Evolutionary conservation across 2,113 vertebrate species (phyloP).

Genomic region (Myrmophylax atrothorax): DNA sequence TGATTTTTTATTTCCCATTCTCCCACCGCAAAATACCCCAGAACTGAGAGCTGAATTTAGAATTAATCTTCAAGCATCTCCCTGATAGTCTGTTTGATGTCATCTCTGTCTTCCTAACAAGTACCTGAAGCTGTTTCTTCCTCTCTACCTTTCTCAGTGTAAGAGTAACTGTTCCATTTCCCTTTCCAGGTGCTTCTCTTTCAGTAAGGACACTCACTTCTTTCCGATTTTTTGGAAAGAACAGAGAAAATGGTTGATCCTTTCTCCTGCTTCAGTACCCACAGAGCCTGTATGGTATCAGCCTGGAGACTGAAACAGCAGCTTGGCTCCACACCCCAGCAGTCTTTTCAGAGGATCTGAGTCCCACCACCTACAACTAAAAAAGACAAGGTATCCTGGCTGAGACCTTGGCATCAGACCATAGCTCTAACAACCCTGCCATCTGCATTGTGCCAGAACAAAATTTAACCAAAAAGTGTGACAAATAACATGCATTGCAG

Average conservation of each 20-base stretch:
- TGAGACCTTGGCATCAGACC: background rate
- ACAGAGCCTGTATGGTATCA: background rate
- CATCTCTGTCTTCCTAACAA: background rate
- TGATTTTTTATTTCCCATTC: background rate
- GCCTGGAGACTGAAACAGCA: background rate
- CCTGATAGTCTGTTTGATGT: background rate
- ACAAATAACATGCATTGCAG: background rate
- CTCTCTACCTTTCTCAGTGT: background rate
- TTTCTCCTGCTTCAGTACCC: background rate
- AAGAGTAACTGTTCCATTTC: background rate
- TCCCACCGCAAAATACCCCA: background rate
- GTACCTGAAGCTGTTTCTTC: background rate
- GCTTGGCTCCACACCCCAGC: background rate
- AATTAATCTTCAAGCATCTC: background rate
- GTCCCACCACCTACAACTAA: background rate
- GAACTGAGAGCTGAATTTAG: background rate
- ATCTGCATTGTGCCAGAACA: background rate
- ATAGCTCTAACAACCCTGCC: accelerated
- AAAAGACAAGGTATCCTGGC: background rate
- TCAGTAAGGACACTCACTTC: background rate
- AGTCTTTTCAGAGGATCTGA: background rate
- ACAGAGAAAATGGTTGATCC: background rate
- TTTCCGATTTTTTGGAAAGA: background rate
- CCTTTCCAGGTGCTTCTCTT: background rate
- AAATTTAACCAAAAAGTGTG: background rate